Evolutionary conservation across 64 coral and sea anemone species (phyloP).

Genomic region (Catalaphyllia jardinei): DNA sequence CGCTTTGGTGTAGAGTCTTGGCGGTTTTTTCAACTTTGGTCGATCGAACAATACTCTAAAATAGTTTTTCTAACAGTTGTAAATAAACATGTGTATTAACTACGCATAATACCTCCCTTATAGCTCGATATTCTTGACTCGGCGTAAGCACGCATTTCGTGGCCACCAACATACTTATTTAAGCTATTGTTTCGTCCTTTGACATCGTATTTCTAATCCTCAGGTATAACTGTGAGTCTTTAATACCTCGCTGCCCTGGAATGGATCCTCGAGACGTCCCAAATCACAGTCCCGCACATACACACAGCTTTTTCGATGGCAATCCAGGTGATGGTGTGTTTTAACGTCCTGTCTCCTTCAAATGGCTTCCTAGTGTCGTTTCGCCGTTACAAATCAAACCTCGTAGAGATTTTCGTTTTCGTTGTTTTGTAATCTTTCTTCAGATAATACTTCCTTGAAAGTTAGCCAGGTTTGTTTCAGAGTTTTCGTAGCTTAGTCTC

Average conservation of each 20-base stretch:
- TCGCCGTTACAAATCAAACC: conserved; percentile 33
- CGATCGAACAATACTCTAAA: conserved; percentile 66
- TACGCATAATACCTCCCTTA: conserved; percentile 75
- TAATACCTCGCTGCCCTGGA: conserved; percentile 39
- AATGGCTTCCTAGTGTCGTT: conserved; percentile 60
- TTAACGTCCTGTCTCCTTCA: conserved; percentile 51
- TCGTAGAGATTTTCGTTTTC: conserved; percentile 16
- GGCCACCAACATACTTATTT: conserved; percentile 71
- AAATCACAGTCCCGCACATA: conserved; percentile 90
- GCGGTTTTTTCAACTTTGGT: conserved; percentile 26
- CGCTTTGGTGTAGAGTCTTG: conserved; percentile 34
- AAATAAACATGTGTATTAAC: conserved; percentile 97
- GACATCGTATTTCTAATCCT: conserved; percentile 97
- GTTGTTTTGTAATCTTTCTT: neutral
- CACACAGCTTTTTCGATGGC: conserved; percentile 96
- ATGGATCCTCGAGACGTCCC: conserved; percentile 96
- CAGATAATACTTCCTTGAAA: neutral
- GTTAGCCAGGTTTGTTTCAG: neutral
- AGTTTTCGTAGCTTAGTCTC: neutral
- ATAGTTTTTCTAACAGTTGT: conserved; percentile 84
- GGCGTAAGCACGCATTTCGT: conserved; percentile 87
- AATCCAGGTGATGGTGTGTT: conserved; percentile 91
- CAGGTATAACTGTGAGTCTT: conserved; percentile 80
- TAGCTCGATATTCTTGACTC: conserved; percentile 80
- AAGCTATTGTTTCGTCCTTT: conserved; percentile 93